Evolutionary conservation across 2,113 vertebrate genomes (phyloP), one percentile per base, ranked within the genome.

Genomic region (Oryzias javanicus): DNA sequence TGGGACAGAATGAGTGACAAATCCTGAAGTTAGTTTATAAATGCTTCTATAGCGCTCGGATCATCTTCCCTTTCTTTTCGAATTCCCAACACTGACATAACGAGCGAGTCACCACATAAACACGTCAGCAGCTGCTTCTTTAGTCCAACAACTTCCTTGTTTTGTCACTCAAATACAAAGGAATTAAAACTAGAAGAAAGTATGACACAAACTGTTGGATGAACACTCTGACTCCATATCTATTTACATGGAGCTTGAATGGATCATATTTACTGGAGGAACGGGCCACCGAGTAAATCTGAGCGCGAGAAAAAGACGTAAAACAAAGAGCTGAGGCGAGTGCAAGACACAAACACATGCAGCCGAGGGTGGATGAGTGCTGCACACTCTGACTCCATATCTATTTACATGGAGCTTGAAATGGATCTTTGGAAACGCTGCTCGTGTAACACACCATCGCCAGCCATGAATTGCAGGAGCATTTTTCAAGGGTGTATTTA

Each of bases 401-500:
- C 78, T 71, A 66, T 78, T 80, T 78, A 52, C 60, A 76, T 48
- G 27, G 42, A 51, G 69, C 65, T 55, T 35, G 77, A 55, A 69
- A 72, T 64, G 70, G 71, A 75, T 65, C 55, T 58, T 60, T 63
- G 64, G 64, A 74, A 75, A 70, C n/a, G n/a, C 67, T 80, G 74
- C 67, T 83, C 61, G 10, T 72, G 47, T 83, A 62, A 70, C 82
- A 75, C 42, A 62, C 18, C 61, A 47, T 51, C 4, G 2, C 49
- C 66, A 57, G 71, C 77, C 74, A 63, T 46, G 41, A 75, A 74
- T 73, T 75, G 74, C 71, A 70, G 59, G 62, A 56, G 74, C 60
- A 67, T 70, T 77, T 72, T 74, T 79, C 60, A 74, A 75, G 60
- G 55, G 54, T 74, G 66, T 65, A 80, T 80, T 79, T 80, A 78